phyloP scores from a whole-genome alignment of 2,888 invertebrate genomes.

The Saturnia japonica region DNA sequence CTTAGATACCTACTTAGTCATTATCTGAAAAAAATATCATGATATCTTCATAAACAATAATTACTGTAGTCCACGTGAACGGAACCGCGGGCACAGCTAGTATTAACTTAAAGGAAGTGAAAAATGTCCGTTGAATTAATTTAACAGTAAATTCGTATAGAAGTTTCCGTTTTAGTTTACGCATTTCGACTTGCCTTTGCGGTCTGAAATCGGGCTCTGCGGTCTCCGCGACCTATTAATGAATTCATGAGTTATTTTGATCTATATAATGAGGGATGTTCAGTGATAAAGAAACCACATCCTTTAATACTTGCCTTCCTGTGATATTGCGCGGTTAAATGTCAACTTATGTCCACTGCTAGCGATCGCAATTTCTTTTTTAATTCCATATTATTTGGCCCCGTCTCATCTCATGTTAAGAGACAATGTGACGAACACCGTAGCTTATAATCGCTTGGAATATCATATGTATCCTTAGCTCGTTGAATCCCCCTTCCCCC shows the following conservation, averaged over 20 bases:
- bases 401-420: too few relatives aligned
- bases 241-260: background rate
- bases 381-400: background rate
- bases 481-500: too few relatives aligned
- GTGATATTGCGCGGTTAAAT: slow-evolving; percentile 4
- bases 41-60: too few relatives aligned
- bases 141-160: background rate
- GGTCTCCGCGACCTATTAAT: slow-evolving; percentile 1
- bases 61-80: too few relatives aligned
- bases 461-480: too few relatives aligned
- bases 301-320: slow-evolving; percentile 17
- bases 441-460: too few relatives aligned
- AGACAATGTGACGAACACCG: too few relatives aligned
- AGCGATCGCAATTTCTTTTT: background rate
- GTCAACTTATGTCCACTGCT: background rate
- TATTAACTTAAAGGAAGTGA: background rate
- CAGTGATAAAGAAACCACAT: slow-evolving; percentile 28
- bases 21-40: too few relatives aligned
- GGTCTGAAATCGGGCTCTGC: background rate
- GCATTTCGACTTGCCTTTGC: slow-evolving; percentile 1
- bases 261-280: slow-evolving; percentile 15
- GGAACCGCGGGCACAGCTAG: too few relatives aligned
- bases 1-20: too few relatives aligned
- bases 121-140: background rate
- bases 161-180: background rate